These are phyloP conservation scores for Mixornis gularis DNA, from an alignment of 2,113 vertebrate species.

Conservation along the genomic window DNA sequence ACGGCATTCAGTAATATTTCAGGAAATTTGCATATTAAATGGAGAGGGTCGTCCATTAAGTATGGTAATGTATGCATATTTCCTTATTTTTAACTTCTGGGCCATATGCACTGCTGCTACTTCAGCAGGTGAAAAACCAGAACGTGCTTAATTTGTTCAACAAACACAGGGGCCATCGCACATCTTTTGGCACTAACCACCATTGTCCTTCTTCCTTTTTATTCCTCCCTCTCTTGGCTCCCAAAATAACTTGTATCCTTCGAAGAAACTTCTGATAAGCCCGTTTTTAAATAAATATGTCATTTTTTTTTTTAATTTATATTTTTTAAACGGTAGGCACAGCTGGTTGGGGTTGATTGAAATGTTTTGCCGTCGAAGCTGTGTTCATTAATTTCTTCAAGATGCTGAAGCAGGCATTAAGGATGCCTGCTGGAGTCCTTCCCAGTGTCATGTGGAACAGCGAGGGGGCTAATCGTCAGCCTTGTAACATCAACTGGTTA, in stretches of 20 bases:
- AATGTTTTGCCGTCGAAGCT: conserved; percentile 82
- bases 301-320: not conserved
- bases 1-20: conserved; percentile 99
- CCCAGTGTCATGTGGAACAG: conserved; percentile 83
- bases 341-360: conserved; percentile 84
- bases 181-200: conserved; percentile 73
- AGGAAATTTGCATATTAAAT: conserved; percentile 99
- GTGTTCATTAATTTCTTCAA: conserved; percentile 84
- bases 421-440: conserved; percentile 83
- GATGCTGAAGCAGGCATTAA: conserved; percentile 84
- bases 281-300: conserved; percentile 29
- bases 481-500: conserved; percentile 85
- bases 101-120: conserved; percentile 93
- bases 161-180: conserved; percentile 85
- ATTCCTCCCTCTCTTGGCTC: conserved; percentile 18
- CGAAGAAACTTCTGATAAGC: conserved; percentile 72
- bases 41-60: conserved; percentile 97
- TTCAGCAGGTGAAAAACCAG: conserved; percentile 93
- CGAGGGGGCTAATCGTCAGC: conserved; percentile 82
- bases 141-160: conserved; percentile 96
- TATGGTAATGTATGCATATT: conserved; percentile 99
- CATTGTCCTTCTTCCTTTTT: conserved; percentile 66
- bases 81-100: conserved; percentile 97
- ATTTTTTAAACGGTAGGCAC: conserved; percentile 69
- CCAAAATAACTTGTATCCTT: conserved; percentile 55